Conservation (phyloP, 2,113 vertebrate genomes). For the Equus przewalskii region DNA sequence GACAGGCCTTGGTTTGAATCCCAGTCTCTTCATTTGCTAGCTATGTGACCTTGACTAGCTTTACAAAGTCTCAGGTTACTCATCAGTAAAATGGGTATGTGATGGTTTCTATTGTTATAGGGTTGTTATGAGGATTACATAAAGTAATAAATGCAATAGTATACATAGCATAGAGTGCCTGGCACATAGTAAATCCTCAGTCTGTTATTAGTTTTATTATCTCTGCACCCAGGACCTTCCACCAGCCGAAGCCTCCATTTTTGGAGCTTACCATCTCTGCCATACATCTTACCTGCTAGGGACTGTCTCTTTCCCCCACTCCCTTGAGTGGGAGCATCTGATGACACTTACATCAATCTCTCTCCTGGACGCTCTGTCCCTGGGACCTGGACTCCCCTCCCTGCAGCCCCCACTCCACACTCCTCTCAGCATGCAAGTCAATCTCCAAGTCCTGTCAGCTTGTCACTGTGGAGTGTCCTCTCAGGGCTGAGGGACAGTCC, state of each 20-base stretch:
- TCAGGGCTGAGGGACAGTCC: not conserved
- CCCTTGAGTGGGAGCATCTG: not conserved
- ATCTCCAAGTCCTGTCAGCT: not conserved
- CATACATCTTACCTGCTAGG: not conserved
- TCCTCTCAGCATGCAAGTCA: not conserved
- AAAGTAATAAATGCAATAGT: not conserved
- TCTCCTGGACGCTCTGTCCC: not conserved
- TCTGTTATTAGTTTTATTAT: constrained; percentile 20
- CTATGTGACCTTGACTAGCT: not conserved
- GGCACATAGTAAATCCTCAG: not conserved
- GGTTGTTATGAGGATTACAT: not conserved
- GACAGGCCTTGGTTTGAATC: not conserved
- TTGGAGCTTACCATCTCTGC: not conserved
- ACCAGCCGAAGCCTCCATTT: not conserved
- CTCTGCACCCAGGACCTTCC: not conserved
- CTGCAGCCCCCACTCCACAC: rapidly evolving
- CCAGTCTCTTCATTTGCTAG: not conserved
- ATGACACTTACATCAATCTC: not conserved
- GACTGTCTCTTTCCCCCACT: not conserved
- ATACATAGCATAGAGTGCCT: not conserved
- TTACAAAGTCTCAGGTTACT: not conserved
- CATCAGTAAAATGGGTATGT: constrained; percentile 13
- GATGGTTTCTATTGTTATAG: not conserved
- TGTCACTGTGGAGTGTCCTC: not conserved
- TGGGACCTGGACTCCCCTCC: not conserved